Evolutionary conservation across 2,888 invertebrate genomes (phyloP).

Genomic region (Ophion ellenae): DNA sequence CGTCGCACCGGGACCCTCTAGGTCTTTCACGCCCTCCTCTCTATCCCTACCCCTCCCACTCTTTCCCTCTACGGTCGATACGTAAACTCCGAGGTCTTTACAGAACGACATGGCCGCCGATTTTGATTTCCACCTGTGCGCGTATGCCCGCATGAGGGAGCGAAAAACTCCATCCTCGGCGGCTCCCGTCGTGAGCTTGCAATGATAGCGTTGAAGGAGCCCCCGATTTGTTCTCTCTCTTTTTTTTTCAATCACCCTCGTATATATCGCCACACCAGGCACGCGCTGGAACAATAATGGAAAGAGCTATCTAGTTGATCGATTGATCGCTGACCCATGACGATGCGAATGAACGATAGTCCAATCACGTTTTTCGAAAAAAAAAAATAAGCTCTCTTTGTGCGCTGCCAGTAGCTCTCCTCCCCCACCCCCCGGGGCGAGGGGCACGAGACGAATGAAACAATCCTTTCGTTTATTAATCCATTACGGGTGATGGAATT

Average conservation of each 20-base stretch:
- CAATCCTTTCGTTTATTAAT: conserved; percentile 4
- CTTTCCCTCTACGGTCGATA: conserved; percentile 38
- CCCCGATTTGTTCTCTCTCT: neutral
- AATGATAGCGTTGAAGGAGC: conserved; percentile 18
- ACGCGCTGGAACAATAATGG: neutral
- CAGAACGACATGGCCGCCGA: conserved; percentile 17
- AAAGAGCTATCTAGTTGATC: conserved; percentile 39
- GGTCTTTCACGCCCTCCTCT: conserved; percentile 15
- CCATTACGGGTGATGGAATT: neutral
- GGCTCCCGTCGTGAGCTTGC: conserved; percentile 12
- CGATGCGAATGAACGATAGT: conserved; percentile 15
- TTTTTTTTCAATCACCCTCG: conserved; percentile 19
- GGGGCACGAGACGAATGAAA: conserved; percentile 5
- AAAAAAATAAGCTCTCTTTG: neutral
- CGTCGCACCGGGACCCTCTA: conserved; percentile 36
- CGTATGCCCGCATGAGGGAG: conserved; percentile 1
- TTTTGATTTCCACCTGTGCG: conserved; percentile 22
- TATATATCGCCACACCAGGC: neutral
- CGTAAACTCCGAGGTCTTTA: conserved; percentile 29
- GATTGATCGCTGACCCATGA: conserved; percentile 38
- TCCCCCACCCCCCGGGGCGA: neutral
- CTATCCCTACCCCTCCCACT: neutral
- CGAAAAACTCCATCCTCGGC: neutral
- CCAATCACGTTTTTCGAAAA: conserved; percentile 25
- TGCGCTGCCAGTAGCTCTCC: neutral